phyloP scores from a whole-genome alignment of 2,797 vertebrate genomes.

The Rhabdomys pumilio region DNA sequence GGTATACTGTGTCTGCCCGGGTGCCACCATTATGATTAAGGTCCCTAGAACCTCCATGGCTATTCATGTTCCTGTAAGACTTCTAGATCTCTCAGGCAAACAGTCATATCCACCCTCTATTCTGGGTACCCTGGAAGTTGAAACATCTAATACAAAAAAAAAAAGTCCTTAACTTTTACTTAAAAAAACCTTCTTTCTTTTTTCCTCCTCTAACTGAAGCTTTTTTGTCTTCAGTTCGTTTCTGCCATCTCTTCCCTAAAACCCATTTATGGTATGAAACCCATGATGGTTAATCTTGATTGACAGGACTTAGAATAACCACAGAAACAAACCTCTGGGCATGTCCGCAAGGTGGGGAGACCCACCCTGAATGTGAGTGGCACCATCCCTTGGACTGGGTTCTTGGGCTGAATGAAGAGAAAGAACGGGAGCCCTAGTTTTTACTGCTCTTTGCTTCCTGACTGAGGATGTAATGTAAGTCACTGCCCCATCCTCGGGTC shows the following conservation, averaged over 20 bases:
- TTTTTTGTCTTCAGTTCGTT: background rate
- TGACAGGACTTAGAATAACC: background rate
- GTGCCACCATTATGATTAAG: background rate
- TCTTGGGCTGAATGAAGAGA: background rate
- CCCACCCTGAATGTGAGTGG: no score
- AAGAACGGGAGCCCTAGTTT: background rate
- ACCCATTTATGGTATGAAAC: background rate
- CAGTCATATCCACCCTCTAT: background rate
- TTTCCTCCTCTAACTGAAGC: background rate
- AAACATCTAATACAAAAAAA: background rate
- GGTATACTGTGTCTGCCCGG: no score
- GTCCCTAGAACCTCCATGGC: background rate
- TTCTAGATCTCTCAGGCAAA: background rate
- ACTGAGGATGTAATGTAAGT: background rate
- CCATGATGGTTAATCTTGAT: background rate
- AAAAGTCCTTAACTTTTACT: background rate
- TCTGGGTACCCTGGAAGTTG: background rate
- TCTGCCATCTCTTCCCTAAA: background rate
- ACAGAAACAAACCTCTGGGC: background rate
- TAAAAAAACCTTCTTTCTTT: background rate
- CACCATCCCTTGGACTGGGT: background rate
- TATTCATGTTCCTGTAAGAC: background rate
- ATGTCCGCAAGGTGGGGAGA: background rate
- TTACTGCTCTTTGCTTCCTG: background rate
- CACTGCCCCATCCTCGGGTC: accelerated